Conservation (phyloP, 92 coral and sea anemone species). For the Pocillopora grandis region DNA sequence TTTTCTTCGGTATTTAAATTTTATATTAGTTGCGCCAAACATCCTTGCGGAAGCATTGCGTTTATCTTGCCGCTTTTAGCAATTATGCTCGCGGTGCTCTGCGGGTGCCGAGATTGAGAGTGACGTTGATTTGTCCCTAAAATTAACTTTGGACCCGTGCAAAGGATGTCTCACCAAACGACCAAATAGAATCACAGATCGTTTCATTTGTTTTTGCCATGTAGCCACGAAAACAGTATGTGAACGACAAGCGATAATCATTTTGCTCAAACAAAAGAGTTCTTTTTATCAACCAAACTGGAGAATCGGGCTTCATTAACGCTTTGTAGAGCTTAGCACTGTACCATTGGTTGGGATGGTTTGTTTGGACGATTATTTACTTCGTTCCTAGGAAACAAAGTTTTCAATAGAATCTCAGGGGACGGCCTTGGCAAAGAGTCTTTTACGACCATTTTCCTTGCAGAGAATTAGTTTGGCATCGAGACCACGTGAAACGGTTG, state of each 20-base stretch:
- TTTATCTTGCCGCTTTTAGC: too few species aligned
- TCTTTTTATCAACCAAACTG: neutral
- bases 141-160: neutral
- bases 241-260: slow-evolving; percentile 16
- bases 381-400: neutral
- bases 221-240: neutral
- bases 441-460: too few species aligned
- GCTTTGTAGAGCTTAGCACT: neutral
- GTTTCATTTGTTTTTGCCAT: neutral
- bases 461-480: too few species aligned
- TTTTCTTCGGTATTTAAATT: too few species aligned
- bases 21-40: too few species aligned
- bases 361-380: neutral
- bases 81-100: too few species aligned
- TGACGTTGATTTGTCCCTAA: neutral
- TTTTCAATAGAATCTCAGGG: neutral
- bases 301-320: neutral
- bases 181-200: neutral
- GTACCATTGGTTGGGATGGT: neutral
- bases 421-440: neutral
- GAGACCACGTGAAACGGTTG: neutral
- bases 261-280: neutral
- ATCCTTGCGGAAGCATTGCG: too few species aligned
- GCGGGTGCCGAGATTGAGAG: too few species aligned
- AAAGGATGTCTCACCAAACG: neutral